phyloP scores from a whole-genome alignment of 2,888 invertebrate species.

The Mesoligia furuncula region DNA sequence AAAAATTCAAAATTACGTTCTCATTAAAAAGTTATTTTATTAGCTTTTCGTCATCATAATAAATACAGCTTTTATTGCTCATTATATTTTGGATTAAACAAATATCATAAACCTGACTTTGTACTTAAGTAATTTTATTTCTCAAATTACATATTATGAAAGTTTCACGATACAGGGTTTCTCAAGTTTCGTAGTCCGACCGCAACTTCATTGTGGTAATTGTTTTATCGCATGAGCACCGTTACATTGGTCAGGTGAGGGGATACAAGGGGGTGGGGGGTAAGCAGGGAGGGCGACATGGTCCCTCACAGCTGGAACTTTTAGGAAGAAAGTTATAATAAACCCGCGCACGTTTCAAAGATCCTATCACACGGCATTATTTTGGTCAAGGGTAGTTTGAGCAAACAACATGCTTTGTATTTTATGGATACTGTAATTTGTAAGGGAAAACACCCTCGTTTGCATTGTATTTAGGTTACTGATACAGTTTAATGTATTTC shows the following conservation, averaged over 20 bases:
- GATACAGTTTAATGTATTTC: constrained; percentile 60
- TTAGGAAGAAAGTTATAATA: constrained; percentile 84
- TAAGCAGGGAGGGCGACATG: constrained; percentile 62
- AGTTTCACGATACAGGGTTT: constrained; percentile 73
- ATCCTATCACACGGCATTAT: constrained; percentile 86
- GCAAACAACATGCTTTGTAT: constrained; percentile 78
- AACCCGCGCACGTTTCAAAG: constrained; percentile 83
- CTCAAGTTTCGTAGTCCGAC: constrained; percentile 78
- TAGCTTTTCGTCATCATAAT: constrained; percentile 44
- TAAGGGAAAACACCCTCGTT: constrained; percentile 70
- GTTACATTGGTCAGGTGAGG: constrained; percentile 77
- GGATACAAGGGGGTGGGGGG: constrained; percentile 39
- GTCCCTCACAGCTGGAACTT: constrained; percentile 80
- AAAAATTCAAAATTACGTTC: constrained; percentile 29
- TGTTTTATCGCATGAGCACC: constrained; percentile 90
- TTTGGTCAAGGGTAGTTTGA: constrained; percentile 87
- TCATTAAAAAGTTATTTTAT: constrained; percentile 44
- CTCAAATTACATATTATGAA: constrained; percentile 63
- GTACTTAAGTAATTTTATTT: constrained; percentile 28
- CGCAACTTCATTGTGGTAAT: constrained; percentile 86
- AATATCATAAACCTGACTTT: constrained; percentile 40
- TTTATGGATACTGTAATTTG: constrained; percentile 77
- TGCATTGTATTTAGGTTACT: constrained; percentile 69
- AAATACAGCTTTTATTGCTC: constrained; percentile 40
- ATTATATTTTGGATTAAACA: constrained; percentile 26